Evolutionary conservation across 1,140 invertebrate genomes (phyloP).

Genomic region (Diprion similis): DNA sequence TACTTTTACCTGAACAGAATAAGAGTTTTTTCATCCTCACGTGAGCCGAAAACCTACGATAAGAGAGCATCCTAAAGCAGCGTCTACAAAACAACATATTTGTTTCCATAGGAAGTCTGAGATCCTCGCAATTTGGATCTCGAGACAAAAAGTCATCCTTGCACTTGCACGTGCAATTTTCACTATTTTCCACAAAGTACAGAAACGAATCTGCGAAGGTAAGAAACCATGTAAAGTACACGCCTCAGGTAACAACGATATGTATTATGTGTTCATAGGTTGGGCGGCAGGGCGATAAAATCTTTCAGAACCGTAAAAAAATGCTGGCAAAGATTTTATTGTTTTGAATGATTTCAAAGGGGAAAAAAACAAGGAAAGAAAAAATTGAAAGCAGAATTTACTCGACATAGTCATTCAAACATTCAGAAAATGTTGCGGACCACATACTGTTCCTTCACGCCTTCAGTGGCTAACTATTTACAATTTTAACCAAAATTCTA

Average conservation of each 20-base stretch:
- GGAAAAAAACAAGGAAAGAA: slow-evolving; percentile 25
- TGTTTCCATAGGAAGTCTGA: slow-evolving; percentile 28
- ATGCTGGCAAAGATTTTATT: no score
- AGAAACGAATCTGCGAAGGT: slow-evolving; percentile 41
- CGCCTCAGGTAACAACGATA: neutral
- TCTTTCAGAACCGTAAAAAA: no score
- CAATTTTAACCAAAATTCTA: no score
- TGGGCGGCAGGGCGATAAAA: no score
- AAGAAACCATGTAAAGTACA: slow-evolving; percentile 9
- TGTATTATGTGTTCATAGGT: no score
- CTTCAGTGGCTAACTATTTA: no score
- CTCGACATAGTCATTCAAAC: slow-evolving; percentile 2
- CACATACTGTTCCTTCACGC: slow-evolving; percentile 20
- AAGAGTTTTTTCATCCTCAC: slow-evolving; percentile 44
- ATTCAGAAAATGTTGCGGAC: neutral
- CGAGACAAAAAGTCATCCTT: slow-evolving; percentile 13
- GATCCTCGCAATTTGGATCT: slow-evolving; percentile 24
- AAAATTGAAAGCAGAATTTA: neutral
- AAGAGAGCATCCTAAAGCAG: slow-evolving; percentile 42
- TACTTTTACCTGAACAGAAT: slow-evolving; percentile 40
- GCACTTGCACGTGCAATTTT: slow-evolving; percentile 37
- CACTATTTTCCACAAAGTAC: slow-evolving; percentile 35
- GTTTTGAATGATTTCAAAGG: no score
- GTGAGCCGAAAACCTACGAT: slow-evolving; percentile 39
- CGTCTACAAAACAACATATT: slow-evolving; percentile 37